Base-by-base conservation (phyloP, 2,797 vertebrate species). In the Thamnophis elegans region DNA sequence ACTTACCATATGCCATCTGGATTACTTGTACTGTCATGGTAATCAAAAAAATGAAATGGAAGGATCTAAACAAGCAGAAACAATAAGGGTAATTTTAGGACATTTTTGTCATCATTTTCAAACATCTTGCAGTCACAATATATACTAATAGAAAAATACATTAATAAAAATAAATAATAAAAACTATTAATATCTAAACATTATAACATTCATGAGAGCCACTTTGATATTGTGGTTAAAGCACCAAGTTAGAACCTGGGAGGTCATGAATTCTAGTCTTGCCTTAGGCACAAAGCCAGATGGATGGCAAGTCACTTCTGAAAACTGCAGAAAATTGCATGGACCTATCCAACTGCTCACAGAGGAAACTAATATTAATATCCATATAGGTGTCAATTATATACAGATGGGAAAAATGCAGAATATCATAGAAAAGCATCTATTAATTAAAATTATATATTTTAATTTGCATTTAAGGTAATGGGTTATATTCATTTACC, bases 1-100 rank as follows among this genome's bases (percentile, higher is more conserved):
- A 42, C 60, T 95, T 94, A 73, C 28, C 53, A 0, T 16, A 92
- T 90, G 93, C 87, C 85, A 87, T n/a, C 1, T 68, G 51, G 20
- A 94, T 2, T 5, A 53, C 5, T 91, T 92, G 5, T 26, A 92
- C 73, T 85, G 1, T 12, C 18, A 92, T 0, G 58, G 36, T 1
- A 60, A 32, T 89, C 85, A 13, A 78, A 89, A 95, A 12, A 86
- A 22, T 94, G 6, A 53, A 92, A 56, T 1, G 6, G 10, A 89
- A 91, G 87, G 1, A 88, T 51, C 85, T 92, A 92, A 26, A 47
- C 26, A 90, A 0, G 0, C 6, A 62, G 13, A 28, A 94, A 73
- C 60, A 93, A 58, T 89, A 0, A 32, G 10, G 28, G 5, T n/a
- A 60, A 90, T 87, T 82, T 73, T 12, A 68, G 0, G 14, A n/a